These are phyloP conservation scores for Apodemia hepburni DNA, from an alignment of 2,888 invertebrate genomes.

Conservation along the genomic window DNA sequence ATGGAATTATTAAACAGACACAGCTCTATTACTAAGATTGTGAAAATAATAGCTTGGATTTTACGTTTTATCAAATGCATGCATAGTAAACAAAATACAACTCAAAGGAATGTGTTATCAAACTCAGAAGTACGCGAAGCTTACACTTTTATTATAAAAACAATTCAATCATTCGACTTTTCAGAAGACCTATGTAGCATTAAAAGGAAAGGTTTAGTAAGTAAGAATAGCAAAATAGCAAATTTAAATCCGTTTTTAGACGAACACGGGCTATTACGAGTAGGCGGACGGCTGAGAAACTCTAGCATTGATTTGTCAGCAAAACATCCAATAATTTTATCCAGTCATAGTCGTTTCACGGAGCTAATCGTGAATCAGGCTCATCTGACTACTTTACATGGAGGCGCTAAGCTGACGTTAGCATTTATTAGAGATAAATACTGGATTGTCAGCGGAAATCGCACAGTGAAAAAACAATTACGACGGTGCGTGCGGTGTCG, in stretches of 20 bases:
- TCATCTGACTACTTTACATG: not conserved
- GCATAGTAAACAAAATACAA: not conserved
- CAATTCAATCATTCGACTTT: conserved; percentile 18
- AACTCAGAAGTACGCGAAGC: not conserved
- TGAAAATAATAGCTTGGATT: conserved; percentile 16
- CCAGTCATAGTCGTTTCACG: conserved; percentile 14
- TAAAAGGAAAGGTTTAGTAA: not conserved
- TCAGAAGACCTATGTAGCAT: conserved; percentile 10
- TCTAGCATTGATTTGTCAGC: not conserved
- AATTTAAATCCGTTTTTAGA: conserved; percentile 18
- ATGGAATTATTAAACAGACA: conserved; percentile 15
- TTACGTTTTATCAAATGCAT: conserved; percentile 16
- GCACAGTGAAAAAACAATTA: conserved; percentile 5
- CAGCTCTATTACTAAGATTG: conserved; percentile 15
- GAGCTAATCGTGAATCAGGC: conserved; percentile 1
- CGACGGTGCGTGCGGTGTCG: not conserved
- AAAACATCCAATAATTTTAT: not conserved
- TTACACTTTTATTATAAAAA: conserved; percentile 17
- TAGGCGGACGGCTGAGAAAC: conserved; percentile 11
- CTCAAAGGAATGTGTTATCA: not conserved
- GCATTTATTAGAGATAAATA: not conserved
- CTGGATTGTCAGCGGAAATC: not conserved
- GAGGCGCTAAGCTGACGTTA: not conserved
- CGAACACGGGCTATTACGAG: conserved; percentile 11
- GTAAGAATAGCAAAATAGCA: conserved; percentile 15